Evolutionary conservation across 64 coral and sea anemone genomes (phyloP).

Genomic region (Astreopora myriophthalma): DNA sequence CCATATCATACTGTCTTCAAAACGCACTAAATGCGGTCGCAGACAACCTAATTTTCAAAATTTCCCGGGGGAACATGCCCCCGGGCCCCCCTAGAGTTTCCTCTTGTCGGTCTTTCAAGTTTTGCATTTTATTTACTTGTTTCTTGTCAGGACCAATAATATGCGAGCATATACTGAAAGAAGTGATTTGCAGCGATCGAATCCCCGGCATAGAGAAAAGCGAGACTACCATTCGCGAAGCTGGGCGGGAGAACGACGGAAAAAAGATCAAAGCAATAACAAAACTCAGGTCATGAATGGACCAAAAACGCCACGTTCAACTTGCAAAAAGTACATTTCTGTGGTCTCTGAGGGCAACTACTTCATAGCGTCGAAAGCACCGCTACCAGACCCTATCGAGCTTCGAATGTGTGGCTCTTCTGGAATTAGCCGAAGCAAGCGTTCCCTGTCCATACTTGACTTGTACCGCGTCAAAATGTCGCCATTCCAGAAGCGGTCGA

Average conservation of each 20-base stretch:
- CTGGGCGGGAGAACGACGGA: neutral
- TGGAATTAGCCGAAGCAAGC: neutral
- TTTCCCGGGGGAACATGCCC: too few species aligned
- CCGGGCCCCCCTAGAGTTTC: too few species aligned
- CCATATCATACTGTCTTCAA: too few species aligned
- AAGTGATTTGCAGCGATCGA: neutral
- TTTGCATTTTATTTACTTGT: neutral
- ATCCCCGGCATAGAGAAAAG: neutral
- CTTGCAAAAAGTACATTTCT: conserved; percentile 54
- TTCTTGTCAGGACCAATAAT: neutral
- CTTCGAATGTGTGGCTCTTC: conserved; percentile 58
- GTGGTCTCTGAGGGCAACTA: conserved; percentile 63
- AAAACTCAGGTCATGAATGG: conserved; percentile 15
- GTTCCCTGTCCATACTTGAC: conserved; percentile 51
- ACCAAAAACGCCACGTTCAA: neutral
- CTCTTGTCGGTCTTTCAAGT: neutral
- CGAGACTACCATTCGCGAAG: neutral
- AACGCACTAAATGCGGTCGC: too few species aligned
- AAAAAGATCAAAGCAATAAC: neutral
- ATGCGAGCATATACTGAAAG: conserved; percentile 16
- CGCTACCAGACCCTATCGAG: conserved; percentile 66
- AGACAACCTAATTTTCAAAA: neutral
- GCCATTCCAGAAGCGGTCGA: conserved; percentile 45
- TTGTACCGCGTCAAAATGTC: conserved; percentile 58
- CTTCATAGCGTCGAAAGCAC: conserved; percentile 43